A percentile compares a stretch with the other conserved stretches of the same genome.
Conservation (phyloP, 1,140 invertebrate species). For the Diploscapter pachys region DNA sequence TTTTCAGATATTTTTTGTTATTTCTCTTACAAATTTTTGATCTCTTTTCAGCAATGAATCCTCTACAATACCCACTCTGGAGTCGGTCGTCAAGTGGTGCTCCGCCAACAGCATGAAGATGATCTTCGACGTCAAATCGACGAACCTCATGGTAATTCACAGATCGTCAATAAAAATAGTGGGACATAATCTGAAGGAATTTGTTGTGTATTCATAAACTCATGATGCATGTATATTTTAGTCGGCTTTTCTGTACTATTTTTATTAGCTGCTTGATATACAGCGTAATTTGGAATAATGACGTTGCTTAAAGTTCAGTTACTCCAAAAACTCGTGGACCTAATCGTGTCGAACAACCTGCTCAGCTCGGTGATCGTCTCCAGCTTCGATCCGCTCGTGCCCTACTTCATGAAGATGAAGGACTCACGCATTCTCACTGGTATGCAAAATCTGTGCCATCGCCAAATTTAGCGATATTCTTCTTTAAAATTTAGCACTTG, state of each 20-base stretch:
- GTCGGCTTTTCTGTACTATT: no score
- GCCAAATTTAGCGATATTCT: neutral
- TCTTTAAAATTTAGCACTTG: neutral
- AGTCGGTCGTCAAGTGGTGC: constrained; percentile 17
- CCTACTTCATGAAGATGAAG: constrained; percentile 16
- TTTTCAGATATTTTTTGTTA: no score
- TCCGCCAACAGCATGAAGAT: constrained; percentile 19
- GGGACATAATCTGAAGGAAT: no score
- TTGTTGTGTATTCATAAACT: constrained; percentile 8
- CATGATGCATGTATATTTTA: constrained; percentile 5
- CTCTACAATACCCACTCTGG: constrained; percentile 9
- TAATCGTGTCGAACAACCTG: neutral
- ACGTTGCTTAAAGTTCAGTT: no score
- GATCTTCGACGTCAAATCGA: constrained; percentile 27
- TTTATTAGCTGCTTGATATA: constrained; percentile 4
- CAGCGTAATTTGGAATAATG: no score
- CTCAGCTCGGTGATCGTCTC: constrained; percentile 14
- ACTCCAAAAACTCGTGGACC: neutral
- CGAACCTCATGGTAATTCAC: constrained; percentile 16
- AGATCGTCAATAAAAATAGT: constrained; percentile 13
- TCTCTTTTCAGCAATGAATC: no score
- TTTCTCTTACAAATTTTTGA: no score
- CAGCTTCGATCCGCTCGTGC: constrained; percentile 31
- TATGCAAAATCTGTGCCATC: neutral
- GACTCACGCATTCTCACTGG: constrained; percentile 25